Conservation (phyloP, 2,888 invertebrate genomes). For the Acronicta aceris region DNA sequence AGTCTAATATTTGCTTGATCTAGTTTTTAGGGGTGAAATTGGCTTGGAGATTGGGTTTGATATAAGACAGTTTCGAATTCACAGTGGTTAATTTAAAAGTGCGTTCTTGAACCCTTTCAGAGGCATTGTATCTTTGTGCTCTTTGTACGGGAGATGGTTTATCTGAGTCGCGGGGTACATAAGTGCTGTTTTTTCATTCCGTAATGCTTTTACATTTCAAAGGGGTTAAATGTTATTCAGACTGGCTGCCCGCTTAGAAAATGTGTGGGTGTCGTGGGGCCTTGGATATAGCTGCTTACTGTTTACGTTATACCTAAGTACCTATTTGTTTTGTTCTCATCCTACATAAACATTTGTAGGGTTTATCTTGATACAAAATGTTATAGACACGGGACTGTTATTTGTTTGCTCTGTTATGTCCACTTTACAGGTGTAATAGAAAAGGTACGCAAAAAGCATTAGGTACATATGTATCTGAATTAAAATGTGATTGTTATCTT, state of each 20-base stretch:
- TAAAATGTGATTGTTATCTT: constrained; percentile 32
- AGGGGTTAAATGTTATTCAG: constrained; percentile 89
- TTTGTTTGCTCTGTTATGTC: constrained; percentile 15
- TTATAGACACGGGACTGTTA: constrained; percentile 15
- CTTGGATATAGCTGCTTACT: constrained; percentile 65
- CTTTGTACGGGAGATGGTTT: constrained; percentile 89
- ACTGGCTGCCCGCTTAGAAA: constrained; percentile 84
- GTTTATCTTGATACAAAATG: constrained; percentile 39
- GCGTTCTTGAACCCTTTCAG: constrained; percentile 90
- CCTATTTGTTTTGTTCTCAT: constrained; percentile 46
- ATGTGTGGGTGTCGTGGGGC: constrained; percentile 85
- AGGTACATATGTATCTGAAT: constrained; percentile 15
- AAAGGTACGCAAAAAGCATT: background rate
- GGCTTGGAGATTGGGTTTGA: constrained; percentile 56
- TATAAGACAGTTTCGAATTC: constrained; percentile 72
- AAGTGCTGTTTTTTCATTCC: constrained; percentile 90
- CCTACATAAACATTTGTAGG: constrained; percentile 46
- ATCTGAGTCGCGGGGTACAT: constrained; percentile 88
- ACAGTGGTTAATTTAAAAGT: constrained; percentile 87
- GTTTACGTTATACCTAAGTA: constrained; percentile 32
- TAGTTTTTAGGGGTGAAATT: constrained; percentile 65
- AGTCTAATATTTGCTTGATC: constrained; percentile 39
- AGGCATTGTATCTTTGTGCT: constrained; percentile 89
- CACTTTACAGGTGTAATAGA: constrained; percentile 9
- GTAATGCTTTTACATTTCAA: constrained; percentile 89